Base-by-base conservation (phyloP, 2,113 vertebrate species). In the Paralichthys olivaceus region DNA sequence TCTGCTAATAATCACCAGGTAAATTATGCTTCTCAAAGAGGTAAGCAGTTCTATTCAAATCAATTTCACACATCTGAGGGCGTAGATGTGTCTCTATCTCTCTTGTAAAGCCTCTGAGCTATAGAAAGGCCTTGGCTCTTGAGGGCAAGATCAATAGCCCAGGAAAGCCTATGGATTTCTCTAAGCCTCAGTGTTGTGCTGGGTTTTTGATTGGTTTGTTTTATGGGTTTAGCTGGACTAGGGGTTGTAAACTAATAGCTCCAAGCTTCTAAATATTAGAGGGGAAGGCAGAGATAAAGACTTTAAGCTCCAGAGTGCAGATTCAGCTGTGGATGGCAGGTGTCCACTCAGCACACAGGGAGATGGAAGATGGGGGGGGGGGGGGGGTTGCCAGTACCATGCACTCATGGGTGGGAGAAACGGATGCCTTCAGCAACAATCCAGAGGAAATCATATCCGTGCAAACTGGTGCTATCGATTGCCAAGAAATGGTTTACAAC, bases 191-290 rank as follows among this genome's bases (percentile, higher is more conserved):
- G 60, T 84, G 85, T 83, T 84, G 78, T 69, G 58, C 80, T 54
- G 62, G 69, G 61, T 25, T 59, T 79, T 87, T 86, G 88, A 90
- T 90, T 90, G 84, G 89, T 90, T 88, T 90, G 75, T 79, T 90
- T 91, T 88, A 84, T 80, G 62, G 84, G 85, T 84, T 82, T 77
- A 84, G 73, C 60, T 63, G 86, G 73, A 84, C 79, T 75, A 82
- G 67, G 49, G 34, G 63, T 62, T 74, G 80, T 81, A 83, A 90
- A 83, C 79, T 81, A 87, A 90, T 88, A 85, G 80, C 83, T 72
- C 40, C 75, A 72, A 82, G 79, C 82, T 83, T 76, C 76, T 87
- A 88, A 89, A 90, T 86, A 85, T 88, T 82, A 86, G 51, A 76
- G 62, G 73, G 17, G 57, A 76, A 80, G 79, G 57, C 62, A 66